These are phyloP conservation scores for Lathamus discolor DNA, from an alignment of 2,113 vertebrate species.

Conservation along the genomic window DNA sequence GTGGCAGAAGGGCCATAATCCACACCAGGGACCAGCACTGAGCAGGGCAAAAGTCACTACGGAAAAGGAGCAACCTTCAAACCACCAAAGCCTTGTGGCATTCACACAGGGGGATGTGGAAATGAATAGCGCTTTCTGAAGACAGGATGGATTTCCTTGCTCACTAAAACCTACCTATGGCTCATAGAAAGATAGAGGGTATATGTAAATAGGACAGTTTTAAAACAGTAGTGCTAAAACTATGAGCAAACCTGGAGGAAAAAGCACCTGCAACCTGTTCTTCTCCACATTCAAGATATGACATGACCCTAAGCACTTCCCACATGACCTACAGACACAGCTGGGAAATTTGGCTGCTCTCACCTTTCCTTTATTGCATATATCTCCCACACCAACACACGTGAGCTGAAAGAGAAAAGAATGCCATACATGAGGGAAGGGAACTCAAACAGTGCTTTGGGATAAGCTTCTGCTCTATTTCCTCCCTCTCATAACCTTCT, in stretches of 20 bases:
- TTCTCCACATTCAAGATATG: background rate
- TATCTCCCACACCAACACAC: slow-evolving; percentile 91
- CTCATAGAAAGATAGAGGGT: background rate
- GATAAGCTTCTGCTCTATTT: background rate
- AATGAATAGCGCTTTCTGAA: background rate
- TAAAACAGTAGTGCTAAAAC: background rate
- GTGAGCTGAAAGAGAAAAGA: slow-evolving; percentile 84
- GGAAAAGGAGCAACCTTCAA: background rate
- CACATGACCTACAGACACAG: background rate
- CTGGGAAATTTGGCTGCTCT: background rate
- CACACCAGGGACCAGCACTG: background rate
- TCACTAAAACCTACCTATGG: background rate
- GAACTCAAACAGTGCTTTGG: background rate
- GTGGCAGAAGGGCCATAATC: background rate
- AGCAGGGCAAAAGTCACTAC: background rate
- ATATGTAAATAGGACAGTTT: background rate
- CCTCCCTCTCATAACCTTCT: background rate
- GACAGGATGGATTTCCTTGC: background rate
- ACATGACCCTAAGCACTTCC: background rate
- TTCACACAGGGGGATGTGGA: background rate
- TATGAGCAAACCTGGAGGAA: background rate
- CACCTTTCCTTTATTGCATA: slow-evolving; percentile 97
- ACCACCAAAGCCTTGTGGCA: background rate
- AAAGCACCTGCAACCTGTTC: background rate
- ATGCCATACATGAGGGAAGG: background rate